phyloP scores from a whole-genome alignment of 2,797 vertebrate species.

The Rousettus madagascariensis region DNA sequence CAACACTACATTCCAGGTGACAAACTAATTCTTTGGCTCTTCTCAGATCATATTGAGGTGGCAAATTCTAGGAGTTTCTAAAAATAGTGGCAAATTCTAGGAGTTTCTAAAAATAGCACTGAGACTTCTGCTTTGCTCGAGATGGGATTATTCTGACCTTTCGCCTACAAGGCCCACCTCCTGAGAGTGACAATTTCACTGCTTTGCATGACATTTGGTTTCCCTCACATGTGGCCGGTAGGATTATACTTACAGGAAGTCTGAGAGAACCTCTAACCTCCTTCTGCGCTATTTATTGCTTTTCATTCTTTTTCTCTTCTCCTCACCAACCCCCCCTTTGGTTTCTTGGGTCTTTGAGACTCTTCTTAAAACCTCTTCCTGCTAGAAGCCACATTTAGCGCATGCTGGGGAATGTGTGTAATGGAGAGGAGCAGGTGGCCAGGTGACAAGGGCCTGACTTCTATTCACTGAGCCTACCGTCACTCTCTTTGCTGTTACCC shows the following conservation, averaged over 20 bases:
- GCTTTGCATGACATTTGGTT: slow-evolving; percentile 77
- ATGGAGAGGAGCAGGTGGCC: neutral
- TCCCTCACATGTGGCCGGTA: slow-evolving; percentile 70
- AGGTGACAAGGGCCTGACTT: neutral
- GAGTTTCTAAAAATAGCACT: slow-evolving; percentile 69
- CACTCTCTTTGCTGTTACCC: neutral
- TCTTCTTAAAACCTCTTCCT: slow-evolving; percentile 24
- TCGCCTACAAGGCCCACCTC: slow-evolving; percentile 40
- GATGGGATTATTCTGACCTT: slow-evolving; percentile 75
- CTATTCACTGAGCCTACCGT: neutral
- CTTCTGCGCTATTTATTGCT: slow-evolving; percentile 61
- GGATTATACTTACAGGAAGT: slow-evolving; percentile 77
- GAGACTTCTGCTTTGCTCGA: slow-evolving; percentile 46
- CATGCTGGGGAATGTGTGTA: neutral
- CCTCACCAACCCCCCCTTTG: neutral
- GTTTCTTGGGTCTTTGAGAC: slow-evolving; percentile 57
- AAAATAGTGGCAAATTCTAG: slow-evolving; percentile 60
- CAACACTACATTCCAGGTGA: neutral
- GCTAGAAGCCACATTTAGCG: neutral
- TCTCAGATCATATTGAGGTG: slow-evolving; percentile 1
- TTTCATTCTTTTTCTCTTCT: slow-evolving; percentile 66
- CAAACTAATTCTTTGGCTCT: neutral
- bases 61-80: slow-evolving; percentile 67
- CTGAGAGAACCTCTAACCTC: slow-evolving; percentile 71
- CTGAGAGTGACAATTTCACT: slow-evolving; percentile 75